Conservation (phyloP, 2,113 vertebrate genomes). For the Ornithorhynchus anatinus region DNA sequence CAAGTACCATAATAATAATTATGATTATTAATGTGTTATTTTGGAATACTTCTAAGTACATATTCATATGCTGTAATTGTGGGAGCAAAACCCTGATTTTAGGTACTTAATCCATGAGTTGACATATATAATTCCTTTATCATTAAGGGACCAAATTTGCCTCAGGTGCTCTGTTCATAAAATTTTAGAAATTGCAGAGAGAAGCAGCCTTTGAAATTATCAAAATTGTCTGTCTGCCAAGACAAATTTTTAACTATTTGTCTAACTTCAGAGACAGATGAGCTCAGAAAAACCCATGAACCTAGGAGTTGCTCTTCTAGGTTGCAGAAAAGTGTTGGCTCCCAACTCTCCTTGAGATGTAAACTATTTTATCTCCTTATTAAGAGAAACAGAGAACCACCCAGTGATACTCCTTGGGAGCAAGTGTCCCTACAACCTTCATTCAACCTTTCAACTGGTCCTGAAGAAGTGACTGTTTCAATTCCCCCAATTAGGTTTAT, state of each 20-base stretch:
- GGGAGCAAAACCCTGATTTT: neutral
- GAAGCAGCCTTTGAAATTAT: neutral
- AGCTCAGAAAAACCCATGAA: neutral
- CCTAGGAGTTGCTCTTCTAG: neutral
- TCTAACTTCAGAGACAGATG: neutral
- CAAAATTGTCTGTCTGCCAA: neutral
- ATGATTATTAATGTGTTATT: neutral
- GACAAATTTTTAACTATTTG: neutral
- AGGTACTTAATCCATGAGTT: neutral
- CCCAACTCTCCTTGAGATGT: too few relatives aligned
- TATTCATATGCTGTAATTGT: neutral
- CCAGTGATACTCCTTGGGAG: too few relatives aligned
- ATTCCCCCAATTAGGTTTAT: too few relatives aligned
- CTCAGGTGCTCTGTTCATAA: neutral
- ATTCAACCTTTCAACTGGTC: too few relatives aligned
- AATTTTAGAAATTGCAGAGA: neutral
- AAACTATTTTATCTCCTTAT: neutral
- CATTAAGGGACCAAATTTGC: neutral
- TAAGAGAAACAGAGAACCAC: too few relatives aligned
- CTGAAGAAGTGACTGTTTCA: too few relatives aligned
- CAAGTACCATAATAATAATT: neutral
- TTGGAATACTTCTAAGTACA: fast-evolving
- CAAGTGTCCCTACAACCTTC: too few relatives aligned
- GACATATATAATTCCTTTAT: neutral
- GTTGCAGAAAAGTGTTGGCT: neutral